A percentile compares a stretch with the other conserved stretches of the same genome.
phyloP scores from a whole-genome alignment of 1,140 invertebrate species.

The Triops longicaudatus region DNA sequence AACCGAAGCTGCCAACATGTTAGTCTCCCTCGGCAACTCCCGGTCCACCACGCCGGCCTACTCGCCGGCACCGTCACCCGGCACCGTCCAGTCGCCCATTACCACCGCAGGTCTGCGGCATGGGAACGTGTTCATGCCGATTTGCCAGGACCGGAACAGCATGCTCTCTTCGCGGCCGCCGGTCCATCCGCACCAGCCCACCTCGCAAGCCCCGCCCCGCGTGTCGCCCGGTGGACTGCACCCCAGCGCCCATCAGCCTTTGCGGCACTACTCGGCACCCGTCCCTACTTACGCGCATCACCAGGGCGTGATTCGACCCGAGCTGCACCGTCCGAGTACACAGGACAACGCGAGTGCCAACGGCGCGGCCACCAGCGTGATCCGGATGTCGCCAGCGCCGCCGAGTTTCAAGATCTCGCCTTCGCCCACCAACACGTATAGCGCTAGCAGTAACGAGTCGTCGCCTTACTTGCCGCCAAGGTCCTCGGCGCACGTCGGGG shows the following conservation, averaged over 20 bases:
- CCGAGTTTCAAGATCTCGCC: neutral
- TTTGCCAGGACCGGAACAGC: conserved; percentile 46
- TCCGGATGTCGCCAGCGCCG: conserved; percentile 61
- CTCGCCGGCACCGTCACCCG: conserved; percentile 63
- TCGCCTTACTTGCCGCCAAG: neutral
- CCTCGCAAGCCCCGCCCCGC: conserved; percentile 28
- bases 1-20: conserved; percentile 90
- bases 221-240: neutral
- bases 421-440: neutral
- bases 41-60: conserved; percentile 79
- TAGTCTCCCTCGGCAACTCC: conserved; percentile 84
- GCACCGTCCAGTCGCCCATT: conserved; percentile 56
- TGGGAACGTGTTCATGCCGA: conserved; percentile 73
- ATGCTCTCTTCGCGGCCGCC: conserved; percentile 30
- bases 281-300: conserved; percentile 18
- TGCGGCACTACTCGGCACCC: conserved; percentile 25
- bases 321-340: conserved; percentile 31
- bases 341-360: neutral
- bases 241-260: neutral
- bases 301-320: conserved; percentile 36
- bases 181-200: conserved; percentile 29
- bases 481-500: neutral
- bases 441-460: neutral
- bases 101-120: conserved; percentile 52
- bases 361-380: conserved; percentile 59